phyloP scores from a whole-genome alignment of 2,888 invertebrate species.

The Melinaea marsaeus region DNA sequence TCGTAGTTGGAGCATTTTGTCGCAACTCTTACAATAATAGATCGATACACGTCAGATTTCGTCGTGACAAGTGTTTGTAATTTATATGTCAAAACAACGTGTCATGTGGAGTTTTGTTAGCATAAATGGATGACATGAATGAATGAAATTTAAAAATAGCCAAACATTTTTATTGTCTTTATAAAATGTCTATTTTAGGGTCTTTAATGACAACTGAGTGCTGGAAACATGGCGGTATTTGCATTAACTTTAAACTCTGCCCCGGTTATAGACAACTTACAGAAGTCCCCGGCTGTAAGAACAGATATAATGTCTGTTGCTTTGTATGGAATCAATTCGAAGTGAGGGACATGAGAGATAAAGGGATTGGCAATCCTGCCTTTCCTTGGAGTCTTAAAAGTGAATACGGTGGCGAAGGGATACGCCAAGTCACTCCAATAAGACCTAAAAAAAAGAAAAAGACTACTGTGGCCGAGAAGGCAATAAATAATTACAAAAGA shows the following conservation, averaged over 20 bases:
- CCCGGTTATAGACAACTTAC: conserved; percentile 45
- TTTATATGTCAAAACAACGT: conserved; percentile 20
- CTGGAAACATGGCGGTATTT: conserved; percentile 61
- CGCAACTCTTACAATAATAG: conserved; percentile 23
- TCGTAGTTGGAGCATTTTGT: conserved; percentile 22
- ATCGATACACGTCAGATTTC: conserved; percentile 27
- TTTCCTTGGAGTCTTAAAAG: conserved; percentile 49
- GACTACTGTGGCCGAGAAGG: conserved; percentile 21
- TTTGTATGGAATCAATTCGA: conserved; percentile 58
- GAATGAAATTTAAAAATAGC: background rate
- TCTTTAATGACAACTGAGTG: conserved; percentile 59
- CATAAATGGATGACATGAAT: conserved; percentile 13
- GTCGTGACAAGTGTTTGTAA: conserved; percentile 24
- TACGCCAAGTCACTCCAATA: conserved; percentile 31
- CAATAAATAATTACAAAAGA: conserved; percentile 13
- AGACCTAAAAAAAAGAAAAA: conserved; percentile 24
- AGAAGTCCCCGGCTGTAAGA: conserved; percentile 59
- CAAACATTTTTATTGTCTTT: background rate
- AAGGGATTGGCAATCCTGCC: conserved; percentile 43
- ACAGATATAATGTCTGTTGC: conserved; percentile 59
- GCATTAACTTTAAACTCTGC: conserved; percentile 55
- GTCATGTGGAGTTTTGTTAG: conserved; percentile 11
- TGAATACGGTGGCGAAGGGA: conserved; percentile 54
- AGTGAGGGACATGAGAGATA: conserved; percentile 46
- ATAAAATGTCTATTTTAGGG: conserved; percentile 37